These are phyloP conservation scores for Dorcus parallelipipedus DNA, from an alignment of 2,888 invertebrate species.

Conservation along the genomic window DNA sequence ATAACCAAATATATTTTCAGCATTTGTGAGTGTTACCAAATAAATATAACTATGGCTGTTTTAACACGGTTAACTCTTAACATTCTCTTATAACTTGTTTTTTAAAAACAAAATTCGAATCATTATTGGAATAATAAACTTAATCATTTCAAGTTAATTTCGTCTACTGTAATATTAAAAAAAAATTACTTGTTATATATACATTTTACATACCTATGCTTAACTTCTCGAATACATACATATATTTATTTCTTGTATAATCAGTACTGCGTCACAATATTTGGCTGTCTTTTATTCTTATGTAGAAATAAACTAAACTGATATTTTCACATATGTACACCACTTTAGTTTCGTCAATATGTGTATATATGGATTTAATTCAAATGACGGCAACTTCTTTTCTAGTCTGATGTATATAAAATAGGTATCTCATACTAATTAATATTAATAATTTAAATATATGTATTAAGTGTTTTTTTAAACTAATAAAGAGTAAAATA, in stretches of 20 bases:
- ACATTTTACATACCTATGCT: too few species aligned
- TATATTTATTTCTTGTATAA: too few species aligned
- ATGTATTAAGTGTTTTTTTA: slow-evolving; percentile 45
- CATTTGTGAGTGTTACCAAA: slow-evolving; percentile 47
- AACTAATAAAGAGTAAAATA: slow-evolving; percentile 34
- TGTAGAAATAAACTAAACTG: too few species aligned
- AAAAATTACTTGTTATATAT: too few species aligned
- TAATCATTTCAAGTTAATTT: slow-evolving; percentile 7
- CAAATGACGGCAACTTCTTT: slow-evolving; percentile 22
- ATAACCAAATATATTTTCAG: slow-evolving; percentile 40
- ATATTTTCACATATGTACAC: background rate
- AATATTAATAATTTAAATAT: slow-evolving; percentile 36
- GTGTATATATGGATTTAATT: slow-evolving; percentile 32
- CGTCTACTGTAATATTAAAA: slow-evolving; percentile 5
- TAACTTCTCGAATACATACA: too few species aligned
- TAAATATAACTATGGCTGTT: slow-evolving; percentile 41
- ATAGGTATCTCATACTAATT: slow-evolving; percentile 27
- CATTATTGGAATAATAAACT: background rate
- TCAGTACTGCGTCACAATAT: too few species aligned
- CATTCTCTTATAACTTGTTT: slow-evolving; percentile 20
- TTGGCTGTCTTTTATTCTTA: too few species aligned
- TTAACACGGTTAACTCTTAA: slow-evolving; percentile 22
- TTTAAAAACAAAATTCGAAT: background rate
- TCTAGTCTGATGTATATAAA: slow-evolving; percentile 48
- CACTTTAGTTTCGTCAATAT: slow-evolving; percentile 12